Base-by-base conservation (phyloP, 2,797 vertebrate genomes). In the Lithobates sylvaticus region DNA sequence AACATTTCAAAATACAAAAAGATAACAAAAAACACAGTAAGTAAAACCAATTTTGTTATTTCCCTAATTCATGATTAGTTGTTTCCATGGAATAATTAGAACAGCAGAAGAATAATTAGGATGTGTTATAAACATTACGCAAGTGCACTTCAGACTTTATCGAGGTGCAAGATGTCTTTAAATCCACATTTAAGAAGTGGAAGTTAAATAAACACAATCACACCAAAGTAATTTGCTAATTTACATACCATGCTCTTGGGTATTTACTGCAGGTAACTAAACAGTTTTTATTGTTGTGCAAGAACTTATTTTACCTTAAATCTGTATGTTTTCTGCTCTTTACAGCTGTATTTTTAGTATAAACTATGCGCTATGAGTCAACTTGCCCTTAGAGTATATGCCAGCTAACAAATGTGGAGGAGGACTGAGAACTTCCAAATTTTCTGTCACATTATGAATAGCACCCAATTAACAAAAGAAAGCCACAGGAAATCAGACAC, bases 61-160 rank as follows among this genome's bases (percentile, higher is more conserved):
- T 81, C 50, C 23, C 13, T 70, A 71, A 81, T 81, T 71, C 6
- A 71, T 34, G 42, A 71, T 81, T 70, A 70, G 29, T 50, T 79
- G 26, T 27, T 68, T 42, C 26, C 68, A 15, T 79, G 29, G 39
- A 23, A n/a, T 80, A 80, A 80, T 68, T 78, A 80, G 29, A 50
- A 26, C 50, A 5, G n/a, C 18, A 29, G 78, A 29, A 70, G 16
- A 80, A 80, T 80, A 80, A 80, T 80, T 80, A 70, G 39, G 42
- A 50, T 54, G 42, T 36, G 44, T 26, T 27, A 26, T 72, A 72
- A 72, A 81, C 44, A 72, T 26, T 61, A 5, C 72, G 34, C 6
- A 39, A 80, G 29, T 61, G 69, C 42, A 80, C 39, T 72, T 26
- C 13, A 61, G 65, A 21, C 4, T 23, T 61, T 73, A 23, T 27